Percentiles rank a stretch among this genome's conserved stretches.
These are phyloP conservation scores for Callosobruchus maculatus DNA, from an alignment of 2,888 invertebrate genomes.

Conservation along the genomic window DNA sequence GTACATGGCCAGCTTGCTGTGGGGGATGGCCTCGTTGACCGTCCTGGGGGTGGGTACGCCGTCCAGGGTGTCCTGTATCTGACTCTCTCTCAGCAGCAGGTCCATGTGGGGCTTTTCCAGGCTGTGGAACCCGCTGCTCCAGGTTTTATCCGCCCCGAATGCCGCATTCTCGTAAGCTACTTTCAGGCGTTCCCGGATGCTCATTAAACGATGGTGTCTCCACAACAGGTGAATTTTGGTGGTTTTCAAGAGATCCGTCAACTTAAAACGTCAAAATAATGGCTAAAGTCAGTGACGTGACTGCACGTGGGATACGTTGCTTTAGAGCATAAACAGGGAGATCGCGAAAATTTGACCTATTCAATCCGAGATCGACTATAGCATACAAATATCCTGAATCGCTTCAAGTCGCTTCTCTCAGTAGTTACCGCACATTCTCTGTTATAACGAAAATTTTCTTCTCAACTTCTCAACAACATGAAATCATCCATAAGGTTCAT, in stretches of 20 bases:
- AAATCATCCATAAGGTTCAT: no score
- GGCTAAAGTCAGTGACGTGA: slow-evolving; percentile 12
- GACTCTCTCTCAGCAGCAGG: slow-evolving; percentile 30
- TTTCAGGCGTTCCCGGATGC: slow-evolving; percentile 36
- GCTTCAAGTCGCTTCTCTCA: no score
- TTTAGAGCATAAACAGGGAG: neutral
- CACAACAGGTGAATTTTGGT: slow-evolving; percentile 18
- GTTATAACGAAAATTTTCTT: no score
- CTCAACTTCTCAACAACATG: no score
- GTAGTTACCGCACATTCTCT: no score
- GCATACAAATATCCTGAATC: no score
- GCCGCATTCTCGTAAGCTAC: slow-evolving; percentile 42
- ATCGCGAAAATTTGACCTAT: neutral
- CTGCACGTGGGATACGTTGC: neutral
- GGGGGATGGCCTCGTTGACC: slow-evolving; percentile 63
- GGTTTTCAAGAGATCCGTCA: neutral
- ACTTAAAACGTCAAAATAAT: slow-evolving; percentile 23
- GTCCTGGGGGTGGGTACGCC: slow-evolving; percentile 45
- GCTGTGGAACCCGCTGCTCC: slow-evolving; percentile 30
- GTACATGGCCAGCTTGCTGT: slow-evolving; percentile 57
- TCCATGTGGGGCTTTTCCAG: slow-evolving; percentile 41
- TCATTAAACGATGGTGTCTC: slow-evolving; percentile 26
- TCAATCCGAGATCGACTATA: no score
- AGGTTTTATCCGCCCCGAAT: slow-evolving; percentile 40
- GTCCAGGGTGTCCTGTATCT: slow-evolving; percentile 20